Percentiles rank a stretch among this genome's conserved stretches.
These are phyloP conservation scores for Nezara viridula DNA, from an alignment of 2,888 invertebrate species.

Conservation along the genomic window DNA sequence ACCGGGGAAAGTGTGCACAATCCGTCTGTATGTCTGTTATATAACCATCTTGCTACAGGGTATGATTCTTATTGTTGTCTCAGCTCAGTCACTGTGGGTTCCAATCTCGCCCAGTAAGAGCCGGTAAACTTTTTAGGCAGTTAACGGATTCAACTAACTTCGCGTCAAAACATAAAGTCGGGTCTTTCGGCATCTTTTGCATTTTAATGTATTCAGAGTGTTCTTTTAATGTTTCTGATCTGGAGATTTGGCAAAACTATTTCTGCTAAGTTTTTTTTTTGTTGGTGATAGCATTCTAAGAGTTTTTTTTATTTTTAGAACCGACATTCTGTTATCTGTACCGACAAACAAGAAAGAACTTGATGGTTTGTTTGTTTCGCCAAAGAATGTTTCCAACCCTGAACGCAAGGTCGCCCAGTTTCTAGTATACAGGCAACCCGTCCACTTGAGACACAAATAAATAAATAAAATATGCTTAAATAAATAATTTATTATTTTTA, in stretches of 20 bases:
- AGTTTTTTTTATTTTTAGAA: neutral
- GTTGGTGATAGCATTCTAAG: no score
- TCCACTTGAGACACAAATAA: no score
- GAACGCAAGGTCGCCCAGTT: slow-evolving; percentile 5
- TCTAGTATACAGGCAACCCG: neutral
- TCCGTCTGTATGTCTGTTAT: slow-evolving; percentile 48
- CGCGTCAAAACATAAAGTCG: no score
- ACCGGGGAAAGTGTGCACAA: slow-evolving; percentile 29
- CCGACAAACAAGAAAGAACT: neutral
- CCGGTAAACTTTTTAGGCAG: no score
- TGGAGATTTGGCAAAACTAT: no score
- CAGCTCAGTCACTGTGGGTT: neutral
- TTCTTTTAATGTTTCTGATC: no score
- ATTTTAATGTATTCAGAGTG: no score
- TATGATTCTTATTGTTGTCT: neutral
- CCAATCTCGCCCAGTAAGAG: neutral
- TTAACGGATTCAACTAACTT: no score
- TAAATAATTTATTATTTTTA: no score
- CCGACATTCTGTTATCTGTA: neutral
- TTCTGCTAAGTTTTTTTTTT: no score
- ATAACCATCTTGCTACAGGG: neutral
- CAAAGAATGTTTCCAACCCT: slow-evolving; percentile 9
- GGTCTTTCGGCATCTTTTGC: no score
- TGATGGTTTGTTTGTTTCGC: neutral
- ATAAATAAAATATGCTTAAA: no score